Base-by-base conservation (phyloP, 2,113 vertebrate species). In the Alces alces region DNA sequence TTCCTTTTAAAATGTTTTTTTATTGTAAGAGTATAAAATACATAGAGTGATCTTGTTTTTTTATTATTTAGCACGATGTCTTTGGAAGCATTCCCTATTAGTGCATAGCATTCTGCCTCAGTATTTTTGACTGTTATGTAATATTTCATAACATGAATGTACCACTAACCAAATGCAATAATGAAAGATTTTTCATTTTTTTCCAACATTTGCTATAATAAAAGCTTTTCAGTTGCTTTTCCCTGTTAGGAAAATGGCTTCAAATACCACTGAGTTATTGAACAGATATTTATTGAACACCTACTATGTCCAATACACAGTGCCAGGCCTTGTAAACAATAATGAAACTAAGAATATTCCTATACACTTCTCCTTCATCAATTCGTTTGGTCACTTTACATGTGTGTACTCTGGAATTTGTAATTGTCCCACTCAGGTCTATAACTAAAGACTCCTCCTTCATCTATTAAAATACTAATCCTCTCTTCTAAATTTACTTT, bases 341-440 rank as follows among this genome's bases (percentile, higher is more conserved):
- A 94, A 92, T 58, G 19, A 95, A 96, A 88, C 86, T 58, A 93
- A 92, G n/a, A 93, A n/a, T 91, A 96, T 91, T 30, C 39, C 11
- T 52, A 61, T 13, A 82, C 4, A 84, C 79, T 89, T 95, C 15
- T 12, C 52, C 17, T 25, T 85, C 54, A 96, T 76, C 54, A 82
- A 43, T 89, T 55, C 87, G 1, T 90, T 86, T 95, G 64, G 47
- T 73, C 58, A 78, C 55, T 89, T 93, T 85, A 82, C 19, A 10
- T 82, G 21, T 94, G 43, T 91, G 15, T 58, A 9, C 79, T 84
- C 66, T 64, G 28, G 36, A 45, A 91, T 93, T 96, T 92, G 79
- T 61, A 86, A n/a, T 60, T 92, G 27, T 84, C 12, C 28, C 23
- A 96, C 33, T 7, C 50, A 84, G 33, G 19, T 84, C 92, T 90